A percentile compares a stretch with the other conserved stretches of the same genome.
Conservation (phyloP, 2,113 vertebrate species). For the Burhinus bistriatus region DNA sequence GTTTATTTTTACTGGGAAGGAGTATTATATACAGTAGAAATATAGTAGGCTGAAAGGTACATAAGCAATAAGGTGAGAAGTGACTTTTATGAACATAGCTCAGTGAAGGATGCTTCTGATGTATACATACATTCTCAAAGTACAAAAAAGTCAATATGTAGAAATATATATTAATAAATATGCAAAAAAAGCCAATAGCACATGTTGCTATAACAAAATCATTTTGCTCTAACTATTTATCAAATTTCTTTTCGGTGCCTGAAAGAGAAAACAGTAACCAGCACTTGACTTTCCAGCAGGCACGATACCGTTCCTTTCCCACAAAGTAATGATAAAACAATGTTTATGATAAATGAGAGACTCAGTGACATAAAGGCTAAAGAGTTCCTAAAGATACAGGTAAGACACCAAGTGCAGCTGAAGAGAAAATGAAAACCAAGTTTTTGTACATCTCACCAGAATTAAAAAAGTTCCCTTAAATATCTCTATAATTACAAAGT, state of each 20-base stretch:
- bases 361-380: not conserved
- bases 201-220: not conserved
- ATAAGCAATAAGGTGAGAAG: not conserved
- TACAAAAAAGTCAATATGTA: not conserved
- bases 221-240: not conserved
- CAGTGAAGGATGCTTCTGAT: not conserved
- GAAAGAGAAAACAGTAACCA: not conserved
- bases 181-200: not conserved
- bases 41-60: not conserved
- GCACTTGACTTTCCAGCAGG: not conserved
- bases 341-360: not conserved
- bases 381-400: not conserved
- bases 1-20: not conserved
- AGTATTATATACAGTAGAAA: not conserved
- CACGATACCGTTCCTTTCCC: not conserved
- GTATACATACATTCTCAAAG: fast-evolving
- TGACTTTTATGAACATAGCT: not conserved
- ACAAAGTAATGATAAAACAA: not conserved
- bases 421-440: not conserved
- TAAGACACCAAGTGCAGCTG: not conserved
- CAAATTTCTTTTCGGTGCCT: not conserved
- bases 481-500: not conserved
- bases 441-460: not conserved
- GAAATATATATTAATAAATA: not conserved
- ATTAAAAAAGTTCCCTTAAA: not conserved